A percentile compares a stretch with the other conserved stretches of the same genome.
phyloP scores from a whole-genome alignment of 2,888 invertebrate genomes.

The Caenorhabditis zanzibari region DNA sequence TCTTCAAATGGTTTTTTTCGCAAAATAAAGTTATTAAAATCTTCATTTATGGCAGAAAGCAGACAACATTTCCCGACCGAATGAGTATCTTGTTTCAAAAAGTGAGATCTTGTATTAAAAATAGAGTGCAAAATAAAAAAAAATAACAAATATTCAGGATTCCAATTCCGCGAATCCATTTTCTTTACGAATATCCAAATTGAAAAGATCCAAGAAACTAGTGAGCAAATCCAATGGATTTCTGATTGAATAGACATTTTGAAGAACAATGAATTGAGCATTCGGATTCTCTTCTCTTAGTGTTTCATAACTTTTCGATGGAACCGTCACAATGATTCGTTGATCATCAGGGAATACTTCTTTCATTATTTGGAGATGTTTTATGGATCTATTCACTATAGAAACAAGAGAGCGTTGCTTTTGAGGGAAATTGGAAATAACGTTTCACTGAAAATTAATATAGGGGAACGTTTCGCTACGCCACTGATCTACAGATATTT shows the following conservation, averaged over 20 bases:
- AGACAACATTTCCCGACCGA: neutral
- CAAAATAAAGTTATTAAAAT: too few species aligned
- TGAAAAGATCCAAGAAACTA: conserved; percentile 24
- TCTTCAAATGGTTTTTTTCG: too few species aligned
- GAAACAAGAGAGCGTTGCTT: neutral
- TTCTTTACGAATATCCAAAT: conserved; percentile 33
- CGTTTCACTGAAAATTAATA: neutral
- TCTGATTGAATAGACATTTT: neutral
- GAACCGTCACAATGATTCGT: conserved; percentile 16
- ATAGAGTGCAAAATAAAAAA: too few species aligned
- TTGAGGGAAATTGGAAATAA: neutral
- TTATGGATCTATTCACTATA: too few species aligned
- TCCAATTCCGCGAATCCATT: neutral
- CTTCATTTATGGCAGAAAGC: too few species aligned
- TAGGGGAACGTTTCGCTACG: neutral
- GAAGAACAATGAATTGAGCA: neutral
- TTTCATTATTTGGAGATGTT: neutral
- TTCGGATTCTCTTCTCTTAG: conserved; percentile 7
- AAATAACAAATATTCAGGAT: too few species aligned
- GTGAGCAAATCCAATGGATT: neutral
- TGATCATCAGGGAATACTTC: neutral
- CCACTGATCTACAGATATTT: neutral
- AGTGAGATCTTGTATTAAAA: neutral
- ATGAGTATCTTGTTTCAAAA: conserved; percentile 1
- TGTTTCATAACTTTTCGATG: conserved; percentile 14